Conservation (phyloP, 2,113 vertebrate genomes). For the Parus major region DNA sequence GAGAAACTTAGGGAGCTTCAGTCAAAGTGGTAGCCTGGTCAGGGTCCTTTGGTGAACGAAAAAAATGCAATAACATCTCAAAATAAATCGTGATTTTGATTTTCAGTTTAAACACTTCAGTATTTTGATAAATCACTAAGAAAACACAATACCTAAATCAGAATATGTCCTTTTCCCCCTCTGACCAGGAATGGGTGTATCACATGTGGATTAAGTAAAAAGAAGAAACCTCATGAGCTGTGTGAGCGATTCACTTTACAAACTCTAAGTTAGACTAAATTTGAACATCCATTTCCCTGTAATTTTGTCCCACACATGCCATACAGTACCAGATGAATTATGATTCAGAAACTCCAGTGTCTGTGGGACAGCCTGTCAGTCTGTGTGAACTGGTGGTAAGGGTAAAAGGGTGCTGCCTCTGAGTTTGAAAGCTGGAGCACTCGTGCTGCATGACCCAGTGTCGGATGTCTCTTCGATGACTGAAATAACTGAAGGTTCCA, state of each 20-base stretch:
- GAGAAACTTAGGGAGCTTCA: background rate
- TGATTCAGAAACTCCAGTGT: background rate
- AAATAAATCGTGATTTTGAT: background rate
- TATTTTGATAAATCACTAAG: background rate
- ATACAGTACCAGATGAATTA: background rate
- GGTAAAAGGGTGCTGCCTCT: background rate
- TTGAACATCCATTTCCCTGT: background rate
- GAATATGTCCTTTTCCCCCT: background rate
- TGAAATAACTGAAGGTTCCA: background rate
- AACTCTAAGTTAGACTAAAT: background rate
- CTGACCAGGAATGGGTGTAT: no score
- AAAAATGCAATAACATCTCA: background rate
- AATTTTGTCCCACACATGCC: background rate
- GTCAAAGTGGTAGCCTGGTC: background rate
- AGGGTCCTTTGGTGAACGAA: background rate
- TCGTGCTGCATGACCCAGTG: no score
- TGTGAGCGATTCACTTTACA: fast-evolving
- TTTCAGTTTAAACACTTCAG: background rate
- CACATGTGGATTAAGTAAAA: background rate
- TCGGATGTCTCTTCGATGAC: background rate
- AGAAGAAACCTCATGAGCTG: background rate
- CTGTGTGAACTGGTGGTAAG: background rate
- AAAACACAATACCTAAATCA: background rate
- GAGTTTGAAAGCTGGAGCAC: background rate
- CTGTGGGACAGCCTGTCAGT: background rate